Evolutionary conservation across 2,113 vertebrate genomes (phyloP).

Genomic region (Saguinus imperator): DNA sequence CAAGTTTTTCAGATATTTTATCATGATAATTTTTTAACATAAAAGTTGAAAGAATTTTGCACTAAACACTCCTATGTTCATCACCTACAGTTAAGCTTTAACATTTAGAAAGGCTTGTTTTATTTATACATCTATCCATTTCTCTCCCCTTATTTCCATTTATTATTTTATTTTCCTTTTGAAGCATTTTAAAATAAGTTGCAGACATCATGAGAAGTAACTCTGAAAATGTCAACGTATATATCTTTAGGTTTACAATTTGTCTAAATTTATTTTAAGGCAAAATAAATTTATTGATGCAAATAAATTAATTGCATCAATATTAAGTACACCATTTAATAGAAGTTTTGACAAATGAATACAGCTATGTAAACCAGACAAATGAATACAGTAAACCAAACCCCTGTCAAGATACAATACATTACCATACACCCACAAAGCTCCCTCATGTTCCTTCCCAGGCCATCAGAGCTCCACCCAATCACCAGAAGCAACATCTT

Average conservation of each 20-base stretch:
- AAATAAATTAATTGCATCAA: neutral
- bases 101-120: neutral
- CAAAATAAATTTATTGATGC: neutral
- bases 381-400: neutral
- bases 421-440: neutral
- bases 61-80: neutral
- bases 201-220: neutral
- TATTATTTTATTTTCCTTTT: neutral
- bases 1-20: neutral
- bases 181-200: neutral
- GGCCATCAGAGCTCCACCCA: neutral
- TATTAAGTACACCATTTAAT: neutral
- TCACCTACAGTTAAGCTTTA: neutral
- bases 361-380: neutral
- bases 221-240: neutral
- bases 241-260: neutral
- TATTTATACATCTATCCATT: neutral
- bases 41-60: neutral
- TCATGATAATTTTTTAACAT: neutral
- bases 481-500: neutral
- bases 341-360: neutral
- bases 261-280: neutral
- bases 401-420: neutral
- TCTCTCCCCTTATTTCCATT: neutral
- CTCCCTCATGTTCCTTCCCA: neutral